Conservation (phyloP, 2,797 vertebrate species). For the Mallotus villosus region DNA sequence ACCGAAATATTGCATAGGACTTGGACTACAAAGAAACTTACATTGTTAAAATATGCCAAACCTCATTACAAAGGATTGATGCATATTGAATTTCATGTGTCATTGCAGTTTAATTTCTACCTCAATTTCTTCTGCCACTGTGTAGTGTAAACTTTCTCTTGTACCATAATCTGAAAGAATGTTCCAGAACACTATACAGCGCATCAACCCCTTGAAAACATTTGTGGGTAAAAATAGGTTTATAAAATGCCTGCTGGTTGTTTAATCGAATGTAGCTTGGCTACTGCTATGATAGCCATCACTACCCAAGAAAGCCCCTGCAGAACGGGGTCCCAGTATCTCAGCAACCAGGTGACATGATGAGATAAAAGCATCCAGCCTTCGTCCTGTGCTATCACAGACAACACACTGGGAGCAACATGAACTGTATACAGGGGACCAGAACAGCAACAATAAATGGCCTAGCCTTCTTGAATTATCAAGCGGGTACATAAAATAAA, state of each 20-base stretch:
- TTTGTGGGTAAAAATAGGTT: not conserved
- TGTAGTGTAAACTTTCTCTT: not conserved
- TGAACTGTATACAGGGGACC: not conserved
- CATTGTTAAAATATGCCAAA: slow-evolving; percentile 4
- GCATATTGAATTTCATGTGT: not conserved
- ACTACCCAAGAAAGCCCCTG: not conserved
- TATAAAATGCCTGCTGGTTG: not conserved
- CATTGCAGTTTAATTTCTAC: not conserved
- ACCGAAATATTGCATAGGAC: not conserved
- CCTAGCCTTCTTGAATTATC: too few relatives aligned
- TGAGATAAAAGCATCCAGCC: not conserved
- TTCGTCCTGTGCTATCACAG: not conserved
- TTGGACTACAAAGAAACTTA: not conserved
- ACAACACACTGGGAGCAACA: not conserved
- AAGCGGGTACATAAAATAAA: too few relatives aligned
- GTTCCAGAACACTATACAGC: slow-evolving; percentile 5
- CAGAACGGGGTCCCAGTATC: not conserved
- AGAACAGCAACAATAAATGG: not conserved
- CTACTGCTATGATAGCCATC: not conserved
- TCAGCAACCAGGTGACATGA: not conserved
- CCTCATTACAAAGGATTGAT: not conserved
- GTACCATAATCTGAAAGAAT: not conserved
- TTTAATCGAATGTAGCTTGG: not conserved
- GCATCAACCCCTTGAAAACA: not conserved
- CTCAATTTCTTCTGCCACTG: not conserved